Evolutionary conservation across 2,797 vertebrate genomes (phyloP), one percentile per base, ranked within the genome.

Genomic region (Syngnathus acus): DNA sequence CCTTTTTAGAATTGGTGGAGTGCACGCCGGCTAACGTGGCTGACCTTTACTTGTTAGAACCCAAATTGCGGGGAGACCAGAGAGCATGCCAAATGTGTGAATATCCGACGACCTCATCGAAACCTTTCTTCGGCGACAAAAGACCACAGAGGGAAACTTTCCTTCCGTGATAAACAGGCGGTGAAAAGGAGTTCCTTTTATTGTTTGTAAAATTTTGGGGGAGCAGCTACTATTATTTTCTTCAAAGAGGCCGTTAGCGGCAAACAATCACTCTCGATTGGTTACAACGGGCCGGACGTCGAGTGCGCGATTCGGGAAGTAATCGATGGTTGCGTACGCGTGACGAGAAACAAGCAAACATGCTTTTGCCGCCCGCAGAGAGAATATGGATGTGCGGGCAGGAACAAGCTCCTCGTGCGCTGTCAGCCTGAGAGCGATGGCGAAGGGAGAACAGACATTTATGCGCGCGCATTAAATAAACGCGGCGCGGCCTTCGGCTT

Each of bases 1-100:
- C 86, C 88, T 89, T 84, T 88, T 84, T 86, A 84, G 81, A 87
- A 90, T 90, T 84, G 87, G 86, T 89, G 70, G 76, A 88, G 88
- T 65, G 76, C 84, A 85, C 81, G 88, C 88, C 83, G 84, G 88
- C 84, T 86, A 88, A 88, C 86, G 84, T 74, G 82, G 74, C 72
- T 90, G 88, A 89, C 89, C 85, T 91, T 92, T 90, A 79, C 84
- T 80, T 80, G 82, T 82, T 85, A 81, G 74, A 68, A 77, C 72
- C 83, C 86, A 88, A 89, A 89, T 86, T 89, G 83, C 72, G 64
- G 26, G 82, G 84, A 74, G 83, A 83, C 77, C 78, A 82, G 78
- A 79, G 84, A 84, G 85, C 82, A 85, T 85, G 85, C 80, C 70
- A 79, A 84, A 90, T 80, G 83, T 85, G 76, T 86, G 85, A 88